These are phyloP conservation scores for Nothobranchius furzeri DNA, from an alignment of 2,113 vertebrate genomes.

Conservation along the genomic window DNA sequence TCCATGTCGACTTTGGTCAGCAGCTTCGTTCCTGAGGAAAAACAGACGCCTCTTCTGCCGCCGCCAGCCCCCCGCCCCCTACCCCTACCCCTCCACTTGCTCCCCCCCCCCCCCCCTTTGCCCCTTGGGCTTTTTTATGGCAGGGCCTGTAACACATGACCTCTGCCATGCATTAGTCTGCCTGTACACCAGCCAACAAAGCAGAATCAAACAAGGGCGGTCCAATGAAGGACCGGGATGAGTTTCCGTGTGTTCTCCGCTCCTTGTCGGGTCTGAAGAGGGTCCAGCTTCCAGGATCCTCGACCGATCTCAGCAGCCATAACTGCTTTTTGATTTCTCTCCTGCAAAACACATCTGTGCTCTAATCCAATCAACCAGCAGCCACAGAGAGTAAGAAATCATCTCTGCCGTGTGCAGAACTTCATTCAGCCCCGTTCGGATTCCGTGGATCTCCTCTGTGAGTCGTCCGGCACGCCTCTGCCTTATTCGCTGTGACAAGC, in stretches of 20 bases:
- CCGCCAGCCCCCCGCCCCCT: conserved; percentile 42
- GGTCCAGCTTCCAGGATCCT: conserved; percentile 24
- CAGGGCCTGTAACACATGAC: conserved; percentile 74
- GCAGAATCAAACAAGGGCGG: conserved; percentile 35
- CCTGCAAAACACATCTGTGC: conserved; percentile 48
- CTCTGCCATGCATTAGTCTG: conserved; percentile 68
- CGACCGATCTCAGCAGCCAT: conserved; percentile 42
- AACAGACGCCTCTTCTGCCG: conserved; percentile 72
- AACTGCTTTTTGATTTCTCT: conserved; percentile 60
- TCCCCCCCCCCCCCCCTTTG: conserved; percentile 41
- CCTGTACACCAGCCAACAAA: conserved; percentile 52
- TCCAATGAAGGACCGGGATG: conserved; percentile 2
- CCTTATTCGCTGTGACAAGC: conserved; percentile 55
- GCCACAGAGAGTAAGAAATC: conserved; percentile 56
- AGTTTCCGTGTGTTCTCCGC: not conserved
- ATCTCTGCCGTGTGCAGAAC: conserved; percentile 28
- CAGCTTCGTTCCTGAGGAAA: conserved; percentile 76
- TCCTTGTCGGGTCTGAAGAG: conserved; percentile 1
- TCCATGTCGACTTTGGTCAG: conserved; percentile 75
- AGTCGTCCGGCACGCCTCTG: conserved; percentile 16
- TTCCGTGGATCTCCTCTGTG: conserved; percentile 24
- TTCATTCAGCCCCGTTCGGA: conserved; percentile 8
- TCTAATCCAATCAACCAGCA: conserved; percentile 65
- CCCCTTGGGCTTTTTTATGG: conserved; percentile 69
- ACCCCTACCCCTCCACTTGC: conserved; percentile 34